Base-by-base conservation (phyloP, 2,888 invertebrate genomes). In the Rhagonycha fulva region DNA sequence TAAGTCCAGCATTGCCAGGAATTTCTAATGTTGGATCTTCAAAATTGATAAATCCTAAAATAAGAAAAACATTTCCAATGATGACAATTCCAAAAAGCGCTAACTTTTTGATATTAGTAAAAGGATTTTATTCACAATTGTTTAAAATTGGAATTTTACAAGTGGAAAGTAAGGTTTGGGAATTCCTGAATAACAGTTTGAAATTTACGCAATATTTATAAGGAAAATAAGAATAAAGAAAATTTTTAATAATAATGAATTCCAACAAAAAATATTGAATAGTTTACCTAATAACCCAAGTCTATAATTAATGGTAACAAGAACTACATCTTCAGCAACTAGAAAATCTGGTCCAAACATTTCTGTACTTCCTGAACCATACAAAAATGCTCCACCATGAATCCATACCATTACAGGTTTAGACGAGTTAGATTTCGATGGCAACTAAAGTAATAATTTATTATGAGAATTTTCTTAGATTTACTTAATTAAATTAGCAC, bases 1-100 rank as follows among this genome's bases (percentile, higher is more conserved):
- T 72, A 0, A 89, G 82, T 5, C 88, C 89, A 0, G 88, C 87
- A 82, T 89, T 89, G 3, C 89, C 88, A 0, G 88, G 88, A 71
- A 88, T 83, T 74, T 86, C 84, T n/a, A 88, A 81, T 1, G 84
- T 81, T 2, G 84, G 81, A 71, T 89, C 88, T 14, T 85, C 82
- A 0, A 89, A 81, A 12, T 85, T 85, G 3, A 89, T 85, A 72
- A 89, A 89, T 11, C 88, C 88, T 86, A 23, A 70, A 68, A 66
- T 28, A 28, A 9, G 9, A 9, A 9, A 28, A 28, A 28, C 2
- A 28, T 9, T 9, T 28, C 9, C 9, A 9, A 2, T 2, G 2
- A 19, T 19, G 1, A 19, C 19, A 19, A 19, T 19, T 19, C 1
- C 19, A 19, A 2, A 19, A 19, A 19, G n/a, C n/a, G n/a, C n/a